Evolutionary conservation across 2,888 invertebrate species (phyloP).

Genomic region (Drosophila cracens): DNA sequence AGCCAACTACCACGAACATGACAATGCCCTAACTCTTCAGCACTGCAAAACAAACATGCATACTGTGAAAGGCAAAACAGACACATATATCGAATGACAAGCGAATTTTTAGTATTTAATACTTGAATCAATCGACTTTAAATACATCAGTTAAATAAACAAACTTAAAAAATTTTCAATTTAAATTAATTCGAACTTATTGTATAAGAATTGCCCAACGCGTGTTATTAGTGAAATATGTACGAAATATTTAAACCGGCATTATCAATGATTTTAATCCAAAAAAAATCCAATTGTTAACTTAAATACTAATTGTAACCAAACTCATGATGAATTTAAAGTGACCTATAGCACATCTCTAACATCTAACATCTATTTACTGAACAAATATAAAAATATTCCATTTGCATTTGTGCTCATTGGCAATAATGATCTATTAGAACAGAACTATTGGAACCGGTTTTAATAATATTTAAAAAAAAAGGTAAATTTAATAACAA

Average conservation of each 20-base stretch:
- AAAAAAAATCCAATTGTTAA: background rate
- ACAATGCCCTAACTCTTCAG: conserved; percentile 31
- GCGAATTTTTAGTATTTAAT: conserved; percentile 13
- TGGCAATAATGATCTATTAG: conserved; percentile 21
- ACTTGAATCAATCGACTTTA: conserved; percentile 41
- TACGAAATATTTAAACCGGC: background rate
- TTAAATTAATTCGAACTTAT: background rate
- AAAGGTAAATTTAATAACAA: background rate
- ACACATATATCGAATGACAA: conserved; percentile 13
- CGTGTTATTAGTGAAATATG: background rate
- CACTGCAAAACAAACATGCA: conserved; percentile 28
- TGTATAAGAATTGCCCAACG: background rate
- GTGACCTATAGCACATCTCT: background rate
- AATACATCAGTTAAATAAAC: conserved; percentile 4
- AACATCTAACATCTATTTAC: background rate
- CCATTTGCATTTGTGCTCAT: conserved; percentile 26
- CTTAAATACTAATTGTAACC: background rate
- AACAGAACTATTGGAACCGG: conserved; percentile 14
- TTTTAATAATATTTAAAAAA: conserved; percentile 2
- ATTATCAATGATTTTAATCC: background rate
- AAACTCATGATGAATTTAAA: background rate
- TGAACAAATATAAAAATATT: background rate
- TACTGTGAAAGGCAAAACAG: conserved; percentile 19
- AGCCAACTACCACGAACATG: conserved; percentile 4
- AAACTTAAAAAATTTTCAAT: background rate